Base-by-base conservation (phyloP, 2,888 invertebrate species). In the Ypsolopha scabrella region DNA sequence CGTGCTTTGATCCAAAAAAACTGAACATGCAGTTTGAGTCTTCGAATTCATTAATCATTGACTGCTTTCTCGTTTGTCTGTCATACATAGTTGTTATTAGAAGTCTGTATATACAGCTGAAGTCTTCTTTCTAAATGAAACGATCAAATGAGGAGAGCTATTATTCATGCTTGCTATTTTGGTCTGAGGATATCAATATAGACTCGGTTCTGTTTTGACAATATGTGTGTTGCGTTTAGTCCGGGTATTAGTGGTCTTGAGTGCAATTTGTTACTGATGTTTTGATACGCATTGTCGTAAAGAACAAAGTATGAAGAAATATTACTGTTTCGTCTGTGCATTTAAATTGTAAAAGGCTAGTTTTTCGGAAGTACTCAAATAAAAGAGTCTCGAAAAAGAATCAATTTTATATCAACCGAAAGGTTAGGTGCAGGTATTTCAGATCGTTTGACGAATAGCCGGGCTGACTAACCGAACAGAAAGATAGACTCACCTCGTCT, bases 401-500 rank as follows among this genome's bases (percentile, higher is more conserved):
- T 24, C 24, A 24, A 24, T 24, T 24, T 24, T 24, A 24, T 24
- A 24, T 24, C 24, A 24, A 24, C 24, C 24, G 24, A 24, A 24
- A 24, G 24, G 24, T 24, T 24, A 24, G 24, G 24, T 24, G 24
- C 24, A 24, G 24, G 24, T 24, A 24, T 47, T 47, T 47, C 47
- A 47, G 37, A 36, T 60, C 52, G 61, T 71, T 71, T 74, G 76
- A 78, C 67, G 71, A 70, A 79, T 74, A 68, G 67, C 68, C 59
- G 56, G 64, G 68, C 67, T 77, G 80, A 74, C 75, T 81, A 85
- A 79, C 82, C 78, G 71, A 61, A 80, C 73, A 85, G 81, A 85
- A 85, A 85, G 82, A 85, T 86, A 83, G 82, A 81, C 80, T 78
- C 68, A 72, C 75, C 75, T 80, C 79, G 80, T 78, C 78, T 38